phyloP scores from a whole-genome alignment of 1,140 invertebrate species.

The Calephelis virginiensis region DNA sequence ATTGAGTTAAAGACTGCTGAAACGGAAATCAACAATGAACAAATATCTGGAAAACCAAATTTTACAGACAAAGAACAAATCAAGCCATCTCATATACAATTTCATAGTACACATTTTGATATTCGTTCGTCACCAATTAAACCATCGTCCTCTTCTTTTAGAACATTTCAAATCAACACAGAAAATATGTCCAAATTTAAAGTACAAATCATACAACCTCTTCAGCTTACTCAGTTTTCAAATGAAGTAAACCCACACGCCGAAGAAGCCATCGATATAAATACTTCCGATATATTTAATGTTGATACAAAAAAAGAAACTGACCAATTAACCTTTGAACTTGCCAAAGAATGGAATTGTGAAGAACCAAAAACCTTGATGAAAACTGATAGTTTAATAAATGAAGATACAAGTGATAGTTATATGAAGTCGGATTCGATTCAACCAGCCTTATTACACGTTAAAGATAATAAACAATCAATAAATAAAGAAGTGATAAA shows the following conservation, averaged over 20 bases:
- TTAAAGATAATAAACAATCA: conserved; percentile 36
- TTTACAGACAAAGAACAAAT: conserved; percentile 15
- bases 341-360: conserved; percentile 32
- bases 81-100: conserved; percentile 48
- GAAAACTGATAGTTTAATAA: conserved; percentile 37
- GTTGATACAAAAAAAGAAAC: conserved; percentile 9
- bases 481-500: conserved; percentile 29
- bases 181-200: conserved; percentile 62
- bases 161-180: conserved; percentile 66
- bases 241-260: conserved; percentile 21
- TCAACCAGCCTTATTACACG: conserved; percentile 48
- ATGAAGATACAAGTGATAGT: conserved; percentile 46
- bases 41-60: conserved; percentile 15
- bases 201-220: conserved; percentile 52
- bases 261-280: background rate
- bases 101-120: conserved; percentile 68
- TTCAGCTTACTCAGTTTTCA: conserved; percentile 36
- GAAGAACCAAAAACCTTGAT: conserved; percentile 21
- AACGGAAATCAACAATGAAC: conserved; percentile 28
- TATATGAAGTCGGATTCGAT: conserved; percentile 50
- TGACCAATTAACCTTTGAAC: conserved; percentile 25
- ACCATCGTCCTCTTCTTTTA: conserved; percentile 55
- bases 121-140: conserved; percentile 71
- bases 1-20: conserved; percentile 27
- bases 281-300: conserved; percentile 14